Evolutionary conservation across 2,797 vertebrate species (phyloP).

Genomic region (Balearica regulorum): DNA sequence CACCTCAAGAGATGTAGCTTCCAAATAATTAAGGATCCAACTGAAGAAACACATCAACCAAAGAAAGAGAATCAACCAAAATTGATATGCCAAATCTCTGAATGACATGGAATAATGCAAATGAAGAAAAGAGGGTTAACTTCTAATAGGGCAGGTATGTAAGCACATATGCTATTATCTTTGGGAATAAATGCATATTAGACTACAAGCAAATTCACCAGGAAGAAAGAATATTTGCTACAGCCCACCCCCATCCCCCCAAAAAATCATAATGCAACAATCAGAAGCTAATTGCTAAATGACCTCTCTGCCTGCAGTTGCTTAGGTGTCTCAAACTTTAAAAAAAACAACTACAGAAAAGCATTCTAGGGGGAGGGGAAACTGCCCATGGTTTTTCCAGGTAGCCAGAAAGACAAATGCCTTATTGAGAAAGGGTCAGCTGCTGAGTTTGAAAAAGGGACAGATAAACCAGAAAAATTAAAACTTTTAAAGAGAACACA

Average conservation of each 20-base stretch:
- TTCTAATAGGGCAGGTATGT: neutral
- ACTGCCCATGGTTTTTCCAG: neutral
- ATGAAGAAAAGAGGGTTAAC: neutral
- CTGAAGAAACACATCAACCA: neutral
- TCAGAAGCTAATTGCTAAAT: neutral
- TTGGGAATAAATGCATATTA: neutral
- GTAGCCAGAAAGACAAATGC: neutral
- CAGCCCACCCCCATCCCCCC: accelerated
- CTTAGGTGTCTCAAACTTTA: neutral
- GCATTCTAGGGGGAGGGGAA: neutral
- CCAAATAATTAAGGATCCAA: neutral
- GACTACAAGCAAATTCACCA: neutral
- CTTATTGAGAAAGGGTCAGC: neutral
- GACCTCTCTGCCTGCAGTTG: neutral
- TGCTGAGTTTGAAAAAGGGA: neutral
- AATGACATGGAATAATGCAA: neutral
- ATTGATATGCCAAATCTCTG: neutral
- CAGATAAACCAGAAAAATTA: neutral
- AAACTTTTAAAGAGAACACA: neutral
- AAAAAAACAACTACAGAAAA: constrained; percentile 12
- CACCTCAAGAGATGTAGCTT: neutral
- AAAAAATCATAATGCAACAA: neutral
- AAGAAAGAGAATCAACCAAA: neutral
- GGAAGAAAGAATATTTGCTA: neutral
- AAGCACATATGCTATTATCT: neutral